Conservation (phyloP, 1,140 invertebrate species). For the Drosophila biarmipes region DNA sequence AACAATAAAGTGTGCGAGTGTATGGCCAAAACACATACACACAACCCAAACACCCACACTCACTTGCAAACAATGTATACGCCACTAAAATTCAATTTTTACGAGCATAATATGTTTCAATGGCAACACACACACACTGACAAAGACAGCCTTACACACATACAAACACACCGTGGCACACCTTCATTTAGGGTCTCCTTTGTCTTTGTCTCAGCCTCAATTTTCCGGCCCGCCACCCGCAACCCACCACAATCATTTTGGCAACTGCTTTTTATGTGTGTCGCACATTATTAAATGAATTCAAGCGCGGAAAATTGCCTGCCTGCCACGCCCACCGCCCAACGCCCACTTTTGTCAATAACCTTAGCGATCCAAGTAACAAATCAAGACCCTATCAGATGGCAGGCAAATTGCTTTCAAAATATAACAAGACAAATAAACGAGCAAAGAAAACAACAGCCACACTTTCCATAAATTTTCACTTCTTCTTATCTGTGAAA, state of each 20-base stretch:
- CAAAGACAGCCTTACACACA: constrained; percentile 1
- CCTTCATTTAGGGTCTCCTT: constrained; percentile 32
- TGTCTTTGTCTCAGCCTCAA: constrained; percentile 28
- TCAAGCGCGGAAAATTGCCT: constrained; percentile 74
- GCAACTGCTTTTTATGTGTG: constrained; percentile 78
- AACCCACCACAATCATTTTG: constrained; percentile 67
- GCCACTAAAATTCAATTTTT: constrained; percentile 82
- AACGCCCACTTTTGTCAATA: constrained; percentile 53
- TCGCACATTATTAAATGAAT: constrained; percentile 82
- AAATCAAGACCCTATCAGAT: constrained; percentile 64
- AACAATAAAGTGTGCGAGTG: constrained; percentile 72
- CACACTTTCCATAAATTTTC: constrained; percentile 18
- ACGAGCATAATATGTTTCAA: constrained; percentile 81
- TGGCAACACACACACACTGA: constrained; percentile 67
- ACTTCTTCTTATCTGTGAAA: constrained; percentile 35
- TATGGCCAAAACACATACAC: constrained; percentile 62
- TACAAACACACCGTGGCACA: constrained; percentile 21
- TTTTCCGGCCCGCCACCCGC: constrained; percentile 15
- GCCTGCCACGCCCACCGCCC: constrained; percentile 5
- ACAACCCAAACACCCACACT: constrained; percentile 11
- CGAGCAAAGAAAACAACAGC: background rate
- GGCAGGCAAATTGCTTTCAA: constrained; percentile 56
- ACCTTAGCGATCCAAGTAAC: constrained; percentile 5
- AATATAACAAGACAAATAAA: constrained; percentile 2
- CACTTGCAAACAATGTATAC: constrained; percentile 44